Evolutionary conservation across 2,113 vertebrate species (phyloP), one percentile per base, ranked within the genome.

Genomic region (Melozone crissalis): DNA sequence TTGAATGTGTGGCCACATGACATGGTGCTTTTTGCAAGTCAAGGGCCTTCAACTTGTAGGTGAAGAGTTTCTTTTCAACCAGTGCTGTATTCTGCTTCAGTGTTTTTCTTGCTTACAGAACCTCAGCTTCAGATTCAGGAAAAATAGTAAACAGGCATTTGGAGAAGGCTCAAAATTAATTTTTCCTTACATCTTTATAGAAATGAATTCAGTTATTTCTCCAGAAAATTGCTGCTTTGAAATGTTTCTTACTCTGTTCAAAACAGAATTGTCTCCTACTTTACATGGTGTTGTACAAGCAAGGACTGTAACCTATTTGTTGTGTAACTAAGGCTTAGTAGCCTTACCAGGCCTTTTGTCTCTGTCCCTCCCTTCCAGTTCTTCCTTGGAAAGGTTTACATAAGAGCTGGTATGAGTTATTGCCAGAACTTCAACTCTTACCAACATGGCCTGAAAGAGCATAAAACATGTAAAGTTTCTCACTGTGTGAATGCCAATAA

Each of bases 151-250:
- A 30, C 6, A 55, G 4, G 17, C 10, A 19, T 61, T 59, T 81
- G 55, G 8, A 63, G 44, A 73, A 80, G 4, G 30, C 9, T 87
- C 10, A 78, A n/a, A 65, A 37, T 37, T 17, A 55, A n/a, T 18
- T 1, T 44, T 77, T 43, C 11, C 20, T 66, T 62, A 28, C 11
- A 35, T 18, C 3, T 1, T 0, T 41, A 39, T 30, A 69, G 24
- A 67, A 66, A 28, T 1, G 41, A 62, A n/a, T 41, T 51, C 30
- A 28, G 23, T 35, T 43, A 79, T 13, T 39, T 35, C 21, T 72
- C 49, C 12, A 33, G 49, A 72, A 69, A 59, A 67, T 17, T 9
- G 2, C 8, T 67, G 24, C 44, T 93, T 67, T 83, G n/a, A 39
- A 86, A 54, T 4, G 0, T 59, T 77, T 74, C 13, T 78, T 61